Conservation (phyloP, 2,888 invertebrate species). For the Aspidapion aeneum region DNA sequence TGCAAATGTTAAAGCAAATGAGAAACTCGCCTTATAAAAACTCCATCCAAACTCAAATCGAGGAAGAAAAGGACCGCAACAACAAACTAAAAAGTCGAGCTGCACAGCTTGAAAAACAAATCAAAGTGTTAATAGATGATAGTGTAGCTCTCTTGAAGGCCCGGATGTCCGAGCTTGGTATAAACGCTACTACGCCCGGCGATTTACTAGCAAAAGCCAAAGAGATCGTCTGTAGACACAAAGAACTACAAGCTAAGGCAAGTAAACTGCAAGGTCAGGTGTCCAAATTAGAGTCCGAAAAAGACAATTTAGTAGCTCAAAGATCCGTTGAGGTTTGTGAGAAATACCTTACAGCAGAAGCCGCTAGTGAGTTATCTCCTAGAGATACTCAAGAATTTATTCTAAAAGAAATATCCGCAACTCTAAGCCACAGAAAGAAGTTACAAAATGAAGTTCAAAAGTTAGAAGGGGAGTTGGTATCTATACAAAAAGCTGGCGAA, state of each 20-base stretch:
- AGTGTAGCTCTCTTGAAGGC: slow-evolving; percentile 85
- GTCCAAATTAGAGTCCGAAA: slow-evolving; percentile 70
- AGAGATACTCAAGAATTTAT: slow-evolving; percentile 76
- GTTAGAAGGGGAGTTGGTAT: slow-evolving; percentile 73
- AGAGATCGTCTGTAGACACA: slow-evolving; percentile 89
- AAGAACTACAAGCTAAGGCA: slow-evolving; percentile 86
- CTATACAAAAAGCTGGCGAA: slow-evolving; percentile 68
- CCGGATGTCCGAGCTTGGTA: slow-evolving; percentile 88
- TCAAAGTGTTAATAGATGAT: slow-evolving; percentile 86
- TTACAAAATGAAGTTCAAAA: slow-evolving; percentile 77
- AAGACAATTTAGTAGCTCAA: slow-evolving; percentile 66
- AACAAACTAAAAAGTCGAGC: slow-evolving; percentile 77
- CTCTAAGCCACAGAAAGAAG: slow-evolving; percentile 78
- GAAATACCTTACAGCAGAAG: slow-evolving; percentile 59
- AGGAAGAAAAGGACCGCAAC: slow-evolving; percentile 74
- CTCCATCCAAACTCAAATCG: slow-evolving; percentile 71
- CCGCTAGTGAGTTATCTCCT: slow-evolving; percentile 59
- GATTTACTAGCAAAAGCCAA: slow-evolving; percentile 84
- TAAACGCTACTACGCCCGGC: slow-evolving; percentile 81
- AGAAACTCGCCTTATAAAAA: slow-evolving; percentile 71
- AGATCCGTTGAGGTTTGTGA: slow-evolving; percentile 75
- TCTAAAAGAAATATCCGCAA: slow-evolving; percentile 81
- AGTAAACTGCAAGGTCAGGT: slow-evolving; percentile 84
- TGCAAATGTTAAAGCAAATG: slow-evolving; percentile 82
- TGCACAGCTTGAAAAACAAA: slow-evolving; percentile 90